These are phyloP conservation scores for Mythimna ferrago DNA, from an alignment of 2,888 invertebrate genomes.

Conservation along the genomic window DNA sequence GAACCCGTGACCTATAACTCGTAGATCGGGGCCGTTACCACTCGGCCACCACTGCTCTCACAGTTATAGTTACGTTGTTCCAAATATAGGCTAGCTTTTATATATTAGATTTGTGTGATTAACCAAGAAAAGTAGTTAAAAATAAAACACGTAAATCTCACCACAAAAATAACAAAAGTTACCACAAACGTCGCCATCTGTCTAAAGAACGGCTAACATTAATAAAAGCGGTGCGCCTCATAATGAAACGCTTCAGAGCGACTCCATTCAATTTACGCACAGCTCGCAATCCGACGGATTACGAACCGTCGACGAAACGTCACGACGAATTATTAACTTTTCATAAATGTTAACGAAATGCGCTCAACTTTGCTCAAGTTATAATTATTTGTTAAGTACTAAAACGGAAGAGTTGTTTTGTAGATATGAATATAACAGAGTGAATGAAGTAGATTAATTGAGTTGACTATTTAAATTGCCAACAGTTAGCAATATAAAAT, in stretches of 20 bases:
- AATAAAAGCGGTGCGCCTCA: constrained; percentile 40
- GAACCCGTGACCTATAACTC: no score
- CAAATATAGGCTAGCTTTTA: no score
- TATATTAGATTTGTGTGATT: no score
- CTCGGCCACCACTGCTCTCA: no score
- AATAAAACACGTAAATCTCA: constrained; percentile 6
- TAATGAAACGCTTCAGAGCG: constrained; percentile 61
- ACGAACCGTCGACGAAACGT: constrained; percentile 49
- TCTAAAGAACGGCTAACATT: constrained; percentile 43
- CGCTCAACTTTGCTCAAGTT: constrained; percentile 53
- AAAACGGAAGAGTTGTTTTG: constrained; percentile 41
- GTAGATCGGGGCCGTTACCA: no score
- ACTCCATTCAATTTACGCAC: constrained; percentile 62
- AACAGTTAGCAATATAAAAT: no score
- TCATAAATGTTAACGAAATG: constrained; percentile 57
- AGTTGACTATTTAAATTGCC: constrained; percentile 12
- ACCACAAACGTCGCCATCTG: background rate
- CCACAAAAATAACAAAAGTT: constrained; percentile 41
- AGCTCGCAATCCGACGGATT: constrained; percentile 58
- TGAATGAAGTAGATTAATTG: constrained; percentile 29
- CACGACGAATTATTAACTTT: constrained; percentile 61
- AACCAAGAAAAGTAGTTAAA: background rate
- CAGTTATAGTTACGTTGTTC: no score
- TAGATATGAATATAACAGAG: constrained; percentile 11
- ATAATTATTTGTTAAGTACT: constrained; percentile 57